Conservation (phyloP, 2,113 vertebrate species). For the Leucosticte australis region DNA sequence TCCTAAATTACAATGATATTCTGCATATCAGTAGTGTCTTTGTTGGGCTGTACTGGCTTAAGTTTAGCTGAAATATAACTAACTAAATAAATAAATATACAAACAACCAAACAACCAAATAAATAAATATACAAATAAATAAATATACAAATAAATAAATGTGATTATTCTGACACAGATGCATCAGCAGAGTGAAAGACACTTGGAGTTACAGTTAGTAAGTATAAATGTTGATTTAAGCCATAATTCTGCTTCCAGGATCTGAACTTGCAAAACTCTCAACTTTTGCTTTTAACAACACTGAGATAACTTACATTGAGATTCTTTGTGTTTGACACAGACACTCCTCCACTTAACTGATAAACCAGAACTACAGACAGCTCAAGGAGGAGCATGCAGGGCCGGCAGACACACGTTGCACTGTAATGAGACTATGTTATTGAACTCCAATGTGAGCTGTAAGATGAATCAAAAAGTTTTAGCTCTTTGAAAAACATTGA, state of each 20-base stretch:
- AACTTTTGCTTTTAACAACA: background rate
- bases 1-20: background rate
- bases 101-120: too few relatives aligned
- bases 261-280: background rate
- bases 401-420: background rate
- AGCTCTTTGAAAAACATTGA: background rate
- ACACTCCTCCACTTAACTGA: background rate
- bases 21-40: background rate
- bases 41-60: background rate
- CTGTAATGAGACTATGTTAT: background rate
- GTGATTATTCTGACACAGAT: too few relatives aligned
- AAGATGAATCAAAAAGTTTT: background rate
- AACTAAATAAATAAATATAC: background rate
- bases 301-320: background rate
- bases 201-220: background rate
- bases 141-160: too few relatives aligned
- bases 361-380: background rate
- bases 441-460: background rate
- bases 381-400: background rate
- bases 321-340: background rate
- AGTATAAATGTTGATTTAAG: background rate
- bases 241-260: background rate
- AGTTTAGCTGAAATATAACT: background rate
- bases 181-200: background rate
- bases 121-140: too few relatives aligned